phyloP scores from a whole-genome alignment of 64 coral and sea anemone genomes.

The Montipora efflorescens region DNA sequence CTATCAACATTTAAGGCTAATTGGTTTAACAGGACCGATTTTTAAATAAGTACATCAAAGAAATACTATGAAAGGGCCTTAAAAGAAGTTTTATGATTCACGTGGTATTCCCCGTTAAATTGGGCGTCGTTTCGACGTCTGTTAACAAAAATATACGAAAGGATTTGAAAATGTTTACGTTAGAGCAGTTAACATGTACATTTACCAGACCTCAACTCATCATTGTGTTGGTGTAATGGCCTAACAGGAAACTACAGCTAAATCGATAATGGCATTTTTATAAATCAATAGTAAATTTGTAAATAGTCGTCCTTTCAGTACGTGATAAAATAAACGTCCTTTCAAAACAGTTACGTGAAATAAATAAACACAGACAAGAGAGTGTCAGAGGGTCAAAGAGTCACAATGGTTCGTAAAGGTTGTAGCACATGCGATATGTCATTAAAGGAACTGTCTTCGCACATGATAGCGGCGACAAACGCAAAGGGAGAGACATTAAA shows the following conservation, averaged over 20 bases:
- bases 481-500: not conserved
- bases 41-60: not conserved
- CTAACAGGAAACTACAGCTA: slow-evolving; percentile 21
- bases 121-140: not conserved
- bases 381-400: slow-evolving; percentile 8
- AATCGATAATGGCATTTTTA: not conserved
- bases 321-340: not conserved
- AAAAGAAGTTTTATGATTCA: not conserved
- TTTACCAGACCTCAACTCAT: not conserved
- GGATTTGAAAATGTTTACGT: not conserved
- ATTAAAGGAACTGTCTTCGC: not conserved
- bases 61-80: not conserved
- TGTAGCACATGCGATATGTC: not conserved
- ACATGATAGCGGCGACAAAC: not conserved
- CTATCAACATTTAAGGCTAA: not conserved
- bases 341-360: not conserved
- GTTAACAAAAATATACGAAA: not conserved
- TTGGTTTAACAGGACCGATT: not conserved
- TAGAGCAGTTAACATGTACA: not conserved
- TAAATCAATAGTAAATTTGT: not conserved
- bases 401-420: not conserved
- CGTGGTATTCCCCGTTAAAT: not conserved
- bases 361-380: slow-evolving; percentile 10
- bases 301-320: not conserved
- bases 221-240: not conserved